Conservation (phyloP, 2,888 invertebrate genomes). For the Patella pellucida region DNA sequence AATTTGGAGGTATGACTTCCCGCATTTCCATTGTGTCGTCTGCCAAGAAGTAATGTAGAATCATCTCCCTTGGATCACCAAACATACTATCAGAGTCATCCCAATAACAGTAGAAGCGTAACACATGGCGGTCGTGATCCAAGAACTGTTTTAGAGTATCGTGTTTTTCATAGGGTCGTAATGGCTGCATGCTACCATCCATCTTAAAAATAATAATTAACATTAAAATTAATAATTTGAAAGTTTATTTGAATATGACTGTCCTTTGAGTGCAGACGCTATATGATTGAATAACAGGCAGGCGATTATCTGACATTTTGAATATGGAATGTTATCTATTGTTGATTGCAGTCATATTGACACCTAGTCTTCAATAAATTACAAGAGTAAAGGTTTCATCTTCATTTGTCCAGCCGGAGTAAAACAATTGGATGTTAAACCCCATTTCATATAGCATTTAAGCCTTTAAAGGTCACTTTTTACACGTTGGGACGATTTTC, state of each 20-base stretch:
- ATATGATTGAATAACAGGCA: background rate
- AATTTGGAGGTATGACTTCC: conserved; percentile 78
- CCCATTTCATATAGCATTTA: too few species aligned
- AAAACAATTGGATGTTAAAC: too few species aligned
- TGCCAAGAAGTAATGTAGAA: conserved; percentile 86
- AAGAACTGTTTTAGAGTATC: conserved; percentile 84
- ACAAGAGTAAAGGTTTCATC: too few species aligned
- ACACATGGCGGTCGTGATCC: conserved; percentile 81
- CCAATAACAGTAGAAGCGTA: conserved; percentile 90
- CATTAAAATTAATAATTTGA: background rate
- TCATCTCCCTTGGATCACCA: conserved; percentile 83
- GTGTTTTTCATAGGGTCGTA: conserved; percentile 70
- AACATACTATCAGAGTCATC: conserved; percentile 85
- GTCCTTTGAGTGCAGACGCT: too few species aligned
- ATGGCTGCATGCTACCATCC: conserved; percentile 70
- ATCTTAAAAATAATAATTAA: conserved; percentile 47
- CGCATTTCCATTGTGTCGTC: conserved; percentile 92
- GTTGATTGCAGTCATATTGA: background rate
- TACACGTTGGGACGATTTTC: too few species aligned
- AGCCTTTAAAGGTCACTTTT: too few species aligned
- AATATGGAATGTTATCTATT: background rate
- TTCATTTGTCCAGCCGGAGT: too few species aligned
- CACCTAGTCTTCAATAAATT: too few species aligned
- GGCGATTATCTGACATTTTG: background rate
- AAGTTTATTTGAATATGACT: too few species aligned